Base-by-base conservation (phyloP, 1,140 invertebrate species). In the Drosophila funebris region DNA sequence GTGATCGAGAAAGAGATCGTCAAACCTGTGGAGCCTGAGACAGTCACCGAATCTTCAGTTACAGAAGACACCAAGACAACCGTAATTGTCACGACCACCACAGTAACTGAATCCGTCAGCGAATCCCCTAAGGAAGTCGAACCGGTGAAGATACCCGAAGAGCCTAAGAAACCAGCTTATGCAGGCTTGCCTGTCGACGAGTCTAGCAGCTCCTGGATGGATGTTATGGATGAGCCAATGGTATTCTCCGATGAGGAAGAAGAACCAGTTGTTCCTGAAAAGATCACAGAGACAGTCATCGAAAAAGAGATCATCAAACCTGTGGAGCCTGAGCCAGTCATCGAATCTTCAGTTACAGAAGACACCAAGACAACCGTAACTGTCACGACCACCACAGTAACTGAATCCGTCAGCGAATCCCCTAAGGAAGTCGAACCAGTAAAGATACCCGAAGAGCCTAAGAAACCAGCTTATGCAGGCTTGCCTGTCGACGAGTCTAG, bases 131-230 rank as follows among this genome's bases (percentile, higher is more conserved):
- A 68, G 46, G 16, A 18, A 14, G 61, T 64, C 4, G 44, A 27
- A 11, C 18, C 29, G 6, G 29, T 22, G 13, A 72, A 78, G 9
- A 33, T 22, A 75, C 24, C 37, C 0, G 61, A 64, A 20, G 50
- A 66, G 13, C 50, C 54, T 66, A 36, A 36, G 44, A 85, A 81
- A 58, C 53, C 63, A 48, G 81, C 73, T 18, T 92, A 92, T 69
- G 91, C 90, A 48, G 91, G 90, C 13, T 78, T 92, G 24, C 91
- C 92, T 53, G 91, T 93, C 37, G 92, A 93, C 71, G 82, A 92
- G 66, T 88, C 92, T 13, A 90, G 91, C 41, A 92, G 92, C 68
- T 76, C 91, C 8, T 94, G 93, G 92, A 92, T 94, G 84, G 43
- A 44, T 44, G 43, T 44, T 44, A 1, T 44, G 43, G 43, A 50